Conservation (phyloP, 2,888 invertebrate species). For the Eupsilia transversa region DNA sequence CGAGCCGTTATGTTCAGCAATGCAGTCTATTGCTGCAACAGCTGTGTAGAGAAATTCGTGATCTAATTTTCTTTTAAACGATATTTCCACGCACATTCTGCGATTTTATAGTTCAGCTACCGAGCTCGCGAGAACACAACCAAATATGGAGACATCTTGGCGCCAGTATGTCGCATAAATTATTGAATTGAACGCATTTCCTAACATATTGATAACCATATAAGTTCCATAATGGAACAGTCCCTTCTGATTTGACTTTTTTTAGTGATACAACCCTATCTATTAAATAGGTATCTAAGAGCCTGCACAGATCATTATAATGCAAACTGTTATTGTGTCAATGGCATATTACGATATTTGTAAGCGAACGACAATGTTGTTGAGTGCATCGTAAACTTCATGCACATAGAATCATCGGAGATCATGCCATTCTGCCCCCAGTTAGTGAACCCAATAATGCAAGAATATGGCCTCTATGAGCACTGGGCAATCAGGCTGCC, state of each 20-base stretch:
- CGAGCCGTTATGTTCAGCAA: constrained; percentile 12
- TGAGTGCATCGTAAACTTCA: constrained; percentile 8
- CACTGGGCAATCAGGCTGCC: no score
- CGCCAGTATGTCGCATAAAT: constrained; percentile 53
- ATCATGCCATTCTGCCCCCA: neutral
- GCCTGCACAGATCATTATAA: constrained; percentile 13
- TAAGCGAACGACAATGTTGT: constrained; percentile 18
- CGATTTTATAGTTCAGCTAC: constrained; percentile 23
- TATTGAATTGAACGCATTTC: constrained; percentile 43
- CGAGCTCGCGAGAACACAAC: constrained; percentile 31
- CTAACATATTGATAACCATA: constrained; percentile 53
- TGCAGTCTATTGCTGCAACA: constrained; percentile 15
- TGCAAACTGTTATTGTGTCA: constrained; percentile 34
- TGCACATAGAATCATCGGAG: neutral
- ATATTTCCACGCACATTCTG: constrained; percentile 28
- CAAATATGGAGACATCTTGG: constrained; percentile 48
- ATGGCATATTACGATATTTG: constrained; percentile 30
- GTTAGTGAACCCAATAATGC: neutral
- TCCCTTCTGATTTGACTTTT: constrained; percentile 26
- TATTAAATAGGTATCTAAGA: neutral
- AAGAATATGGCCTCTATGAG: neutral
- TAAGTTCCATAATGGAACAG: constrained; percentile 17
- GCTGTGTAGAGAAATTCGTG: constrained; percentile 13
- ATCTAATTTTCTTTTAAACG: constrained; percentile 38
- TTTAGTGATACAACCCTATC: constrained; percentile 2